Conservation (phyloP, 2,797 vertebrate species). For the Meda fulgida region DNA sequence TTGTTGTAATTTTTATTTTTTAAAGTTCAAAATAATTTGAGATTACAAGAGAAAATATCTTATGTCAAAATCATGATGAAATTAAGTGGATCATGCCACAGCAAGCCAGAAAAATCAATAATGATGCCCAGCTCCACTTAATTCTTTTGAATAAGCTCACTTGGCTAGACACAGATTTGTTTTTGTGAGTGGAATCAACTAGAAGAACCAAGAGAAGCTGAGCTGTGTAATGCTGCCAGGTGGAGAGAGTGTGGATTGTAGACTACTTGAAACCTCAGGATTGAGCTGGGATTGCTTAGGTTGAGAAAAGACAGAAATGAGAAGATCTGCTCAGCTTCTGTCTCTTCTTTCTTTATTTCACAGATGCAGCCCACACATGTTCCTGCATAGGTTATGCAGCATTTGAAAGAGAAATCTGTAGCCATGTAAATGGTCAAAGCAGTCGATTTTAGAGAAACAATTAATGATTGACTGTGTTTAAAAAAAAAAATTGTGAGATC, state of each 20-base stretch:
- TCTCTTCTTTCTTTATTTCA: neutral
- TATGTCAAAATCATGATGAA: neutral
- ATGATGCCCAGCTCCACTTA: neutral
- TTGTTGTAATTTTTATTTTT: neutral
- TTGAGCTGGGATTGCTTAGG: slow-evolving; percentile 10
- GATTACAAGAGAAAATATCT: neutral
- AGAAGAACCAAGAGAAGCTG: slow-evolving; percentile 6
- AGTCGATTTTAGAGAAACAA: neutral
- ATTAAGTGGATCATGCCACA: neutral
- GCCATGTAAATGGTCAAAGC: neutral
- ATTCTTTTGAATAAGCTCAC: slow-evolving; percentile 3
- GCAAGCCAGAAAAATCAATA: neutral
- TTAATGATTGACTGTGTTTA: neutral
- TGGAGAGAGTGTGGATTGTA: slow-evolving; percentile 5
- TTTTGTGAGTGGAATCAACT: slow-evolving; percentile 15
- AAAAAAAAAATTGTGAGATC: neutral
- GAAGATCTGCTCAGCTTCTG: slow-evolving; percentile 5
- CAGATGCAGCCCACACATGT: slow-evolving; percentile 15
- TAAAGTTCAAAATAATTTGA: neutral
- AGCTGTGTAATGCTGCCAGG: slow-evolving; percentile 20
- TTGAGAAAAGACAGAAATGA: slow-evolving; percentile 19
- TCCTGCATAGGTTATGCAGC: neutral
- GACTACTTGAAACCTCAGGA: slow-evolving; percentile 9
- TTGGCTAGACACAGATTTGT: neutral
- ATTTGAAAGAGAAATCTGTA: neutral